Percentiles rank a stretch among this genome's conserved stretches.
These are phyloP conservation scores for Eidolon dupreanum DNA, from an alignment of 2,797 vertebrate species.

Conservation along the genomic window DNA sequence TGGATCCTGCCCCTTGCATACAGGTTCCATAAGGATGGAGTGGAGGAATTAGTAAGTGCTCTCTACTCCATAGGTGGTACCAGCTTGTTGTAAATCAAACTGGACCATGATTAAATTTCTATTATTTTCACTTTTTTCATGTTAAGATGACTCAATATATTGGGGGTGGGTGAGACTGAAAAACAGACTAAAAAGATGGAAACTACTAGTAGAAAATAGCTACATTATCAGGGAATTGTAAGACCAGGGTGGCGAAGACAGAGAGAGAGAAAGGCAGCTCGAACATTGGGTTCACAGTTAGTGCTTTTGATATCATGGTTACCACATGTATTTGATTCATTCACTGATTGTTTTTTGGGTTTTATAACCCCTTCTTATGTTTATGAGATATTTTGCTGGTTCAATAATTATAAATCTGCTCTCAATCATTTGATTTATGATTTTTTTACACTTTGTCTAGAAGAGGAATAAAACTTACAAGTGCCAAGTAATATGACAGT, in stretches of 20 bases:
- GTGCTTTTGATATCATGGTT: no score
- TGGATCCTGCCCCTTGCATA: not conserved
- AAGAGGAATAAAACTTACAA: slow-evolving; percentile 63
- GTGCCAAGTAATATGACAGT: slow-evolving; percentile 55
- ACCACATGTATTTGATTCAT: not conserved
- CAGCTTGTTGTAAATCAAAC: slow-evolving; percentile 4
- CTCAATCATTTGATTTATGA: slow-evolving; percentile 55
- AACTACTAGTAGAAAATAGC: not conserved
- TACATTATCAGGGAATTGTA: not conserved
- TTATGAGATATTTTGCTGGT: slow-evolving; percentile 37
- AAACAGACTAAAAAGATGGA: not conserved
- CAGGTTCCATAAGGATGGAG: not conserved
- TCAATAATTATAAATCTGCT: slow-evolving; percentile 49
- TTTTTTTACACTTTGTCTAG: slow-evolving; percentile 63
- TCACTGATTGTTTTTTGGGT: slow-evolving; percentile 64
- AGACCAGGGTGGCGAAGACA: not conserved
- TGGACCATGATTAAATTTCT: not conserved
- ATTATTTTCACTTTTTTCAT: not conserved
- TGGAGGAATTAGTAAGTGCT: not conserved
- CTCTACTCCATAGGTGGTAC: not conserved
- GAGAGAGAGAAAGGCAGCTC: no score
- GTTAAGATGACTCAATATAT: slow-evolving; percentile 33
- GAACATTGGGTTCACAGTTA: no score
- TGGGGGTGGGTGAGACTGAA: not conserved
- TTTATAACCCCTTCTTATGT: slow-evolving; percentile 30